Base-by-base conservation (phyloP, 2,888 invertebrate species). In the Nomada fucata region DNA sequence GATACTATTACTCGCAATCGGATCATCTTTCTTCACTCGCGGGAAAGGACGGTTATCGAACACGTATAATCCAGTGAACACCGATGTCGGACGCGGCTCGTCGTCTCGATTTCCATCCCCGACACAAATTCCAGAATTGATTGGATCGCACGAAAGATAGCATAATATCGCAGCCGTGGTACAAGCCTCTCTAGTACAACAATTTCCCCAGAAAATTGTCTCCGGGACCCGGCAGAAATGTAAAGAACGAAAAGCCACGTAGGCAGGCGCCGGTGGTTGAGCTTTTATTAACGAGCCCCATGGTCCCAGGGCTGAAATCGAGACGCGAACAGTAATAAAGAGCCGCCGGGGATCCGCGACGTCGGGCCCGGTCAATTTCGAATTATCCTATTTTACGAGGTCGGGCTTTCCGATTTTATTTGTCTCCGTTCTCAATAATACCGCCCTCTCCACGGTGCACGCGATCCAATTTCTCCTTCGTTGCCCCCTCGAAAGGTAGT, bases 361-460 rank as follows among this genome's bases (percentile, higher is more conserved):
- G 44, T 18, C 53, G 20, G 23, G 18, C 29, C 36, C 57, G 29
- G 74, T 82, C 79, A 74, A 65, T 76, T 75, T 80, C 64, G 69
- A 72, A 87, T 85, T 86, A 87, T 87, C 65, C 75, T 80, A 75
- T 77, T 84, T 77, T 63, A 73, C 69, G 71, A 59, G 42, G 64
- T 36, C 20, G 74, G 61, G 60, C 76, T 77, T 65, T 20, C 26
- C 75, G 84, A 85, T 85, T 80, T 79, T 74, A 80, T 85, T 85
- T 80, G 80, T 77, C 77, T 70, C 57, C 63, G 64, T 52, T 75
- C 75, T 36, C 76, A 83, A 82, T 85, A 87, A 80, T 67, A 42
- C 36, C 26, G 11, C 20, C 20, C 13, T 44, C 47, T 29, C 53
- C 29, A 7, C 44, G 29, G 4, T 13, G n/a, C 61, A 29, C 57